Evolutionary conservation across 2,113 vertebrate species (phyloP).

Genomic region (Eira barbara): DNA sequence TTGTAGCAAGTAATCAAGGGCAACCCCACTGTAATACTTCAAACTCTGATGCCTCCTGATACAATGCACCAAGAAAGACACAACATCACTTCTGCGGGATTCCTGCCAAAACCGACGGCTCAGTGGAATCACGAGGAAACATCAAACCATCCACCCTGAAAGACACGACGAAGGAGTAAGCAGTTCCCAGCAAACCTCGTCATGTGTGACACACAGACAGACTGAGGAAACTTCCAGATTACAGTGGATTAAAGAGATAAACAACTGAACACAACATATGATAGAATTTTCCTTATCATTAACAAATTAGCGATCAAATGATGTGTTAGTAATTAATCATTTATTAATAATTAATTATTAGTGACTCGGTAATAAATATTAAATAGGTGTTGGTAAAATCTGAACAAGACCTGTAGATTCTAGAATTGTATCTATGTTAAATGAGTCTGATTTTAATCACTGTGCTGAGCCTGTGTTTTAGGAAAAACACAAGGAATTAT

Average conservation of each 20-base stretch:
- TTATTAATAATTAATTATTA: too few species aligned
- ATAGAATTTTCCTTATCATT: neutral
- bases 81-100: neutral
- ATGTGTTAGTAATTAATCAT: too few species aligned
- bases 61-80: neutral
- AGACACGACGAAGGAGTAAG: neutral
- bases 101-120: neutral
- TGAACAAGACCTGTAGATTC: neutral
- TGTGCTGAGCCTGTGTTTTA: neutral
- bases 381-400: neutral
- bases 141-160: neutral
- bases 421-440: neutral
- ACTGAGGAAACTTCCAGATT: neutral
- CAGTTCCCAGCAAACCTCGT: neutral
- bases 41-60: neutral
- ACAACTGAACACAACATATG: neutral
- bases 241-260: neutral
- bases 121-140: neutral
- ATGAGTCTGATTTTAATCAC: neutral
- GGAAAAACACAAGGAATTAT: neutral
- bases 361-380: too few species aligned
- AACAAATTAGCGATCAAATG: too few species aligned
- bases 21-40: neutral
- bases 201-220: neutral
- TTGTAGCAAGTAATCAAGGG: neutral